phyloP scores from a whole-genome alignment of 2,113 vertebrate species.

The Upupa epops region DNA sequence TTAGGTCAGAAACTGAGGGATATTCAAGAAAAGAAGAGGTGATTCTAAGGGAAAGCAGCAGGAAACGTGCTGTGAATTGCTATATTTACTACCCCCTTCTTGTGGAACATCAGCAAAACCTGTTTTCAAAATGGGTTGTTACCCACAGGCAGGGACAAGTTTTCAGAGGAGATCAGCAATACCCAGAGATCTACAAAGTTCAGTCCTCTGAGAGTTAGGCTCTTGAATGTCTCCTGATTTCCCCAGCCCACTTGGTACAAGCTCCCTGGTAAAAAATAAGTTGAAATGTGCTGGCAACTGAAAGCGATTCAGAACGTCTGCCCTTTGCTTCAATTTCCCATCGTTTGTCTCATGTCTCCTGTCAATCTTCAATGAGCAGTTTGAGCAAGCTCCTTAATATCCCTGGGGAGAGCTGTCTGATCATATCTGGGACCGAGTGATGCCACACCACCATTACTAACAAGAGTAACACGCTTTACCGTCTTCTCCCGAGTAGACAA shows the following conservation, averaged over 20 bases:
- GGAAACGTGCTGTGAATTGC: not conserved
- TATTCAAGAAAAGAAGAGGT: not conserved
- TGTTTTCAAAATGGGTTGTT: not conserved
- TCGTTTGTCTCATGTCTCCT: rapidly evolving
- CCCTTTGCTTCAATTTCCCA: not conserved
- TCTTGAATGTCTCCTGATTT: not conserved
- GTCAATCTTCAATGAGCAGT: not conserved
- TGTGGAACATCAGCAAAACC: not conserved
- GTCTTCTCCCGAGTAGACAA: conserved; percentile 86
- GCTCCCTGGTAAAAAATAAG: rapidly evolving
- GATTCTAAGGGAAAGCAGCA: not conserved
- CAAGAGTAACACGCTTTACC: conserved; percentile 56
- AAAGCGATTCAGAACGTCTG: not conserved
- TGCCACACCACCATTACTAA: not conserved
- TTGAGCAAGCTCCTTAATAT: not conserved
- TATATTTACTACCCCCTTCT: rapidly evolving
- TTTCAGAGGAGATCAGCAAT: not conserved
- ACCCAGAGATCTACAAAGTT: not conserved
- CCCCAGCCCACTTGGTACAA: not conserved
- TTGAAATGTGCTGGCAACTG: not conserved
- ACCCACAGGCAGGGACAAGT: not conserved
- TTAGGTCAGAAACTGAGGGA: not conserved
- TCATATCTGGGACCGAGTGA: rapidly evolving
- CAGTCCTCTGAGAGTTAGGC: not conserved
- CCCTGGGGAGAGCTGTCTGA: not conserved